A percentile compares a stretch with the other conserved stretches of the same genome.
phyloP scores from a whole-genome alignment of 2,797 vertebrate genomes.

The Enteromius treurensis region DNA sequence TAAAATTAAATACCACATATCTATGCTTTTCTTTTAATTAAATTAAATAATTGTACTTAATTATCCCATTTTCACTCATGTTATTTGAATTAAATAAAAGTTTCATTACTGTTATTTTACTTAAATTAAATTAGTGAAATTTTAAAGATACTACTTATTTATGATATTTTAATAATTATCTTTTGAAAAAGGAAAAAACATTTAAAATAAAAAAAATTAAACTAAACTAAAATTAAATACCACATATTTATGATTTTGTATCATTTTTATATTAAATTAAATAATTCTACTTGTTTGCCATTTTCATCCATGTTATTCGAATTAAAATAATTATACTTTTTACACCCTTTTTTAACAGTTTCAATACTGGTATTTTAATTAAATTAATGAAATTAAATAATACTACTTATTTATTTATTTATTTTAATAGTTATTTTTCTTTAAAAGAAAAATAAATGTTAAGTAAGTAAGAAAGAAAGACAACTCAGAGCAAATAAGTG shows the following conservation, averaged over 20 bases:
- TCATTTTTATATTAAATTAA: not conserved
- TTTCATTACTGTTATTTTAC: no score
- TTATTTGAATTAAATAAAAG: no score
- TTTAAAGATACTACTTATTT: no score
- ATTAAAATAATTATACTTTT: not conserved
- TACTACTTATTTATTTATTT: not conserved
- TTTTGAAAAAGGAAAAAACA: no score
- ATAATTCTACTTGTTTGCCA: not conserved
- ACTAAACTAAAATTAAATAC: not conserved
- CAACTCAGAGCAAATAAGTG: slow-evolving; percentile 16
- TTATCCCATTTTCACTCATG: no score
- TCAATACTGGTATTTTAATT: not conserved
- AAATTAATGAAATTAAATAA: not conserved
- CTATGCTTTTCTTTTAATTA: no score
- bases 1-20: not conserved
- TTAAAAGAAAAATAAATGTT: not conserved
- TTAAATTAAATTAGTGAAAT: no score
- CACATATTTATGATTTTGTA: not conserved
- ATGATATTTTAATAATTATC: no score
- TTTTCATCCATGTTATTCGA: not conserved
- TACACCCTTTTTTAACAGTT: not conserved
- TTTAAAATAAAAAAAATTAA: not conserved
- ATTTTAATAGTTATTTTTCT: not conserved
- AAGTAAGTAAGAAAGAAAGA: slow-evolving; percentile 23
- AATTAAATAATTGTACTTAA: no score